Conservation (phyloP, 2,113 vertebrate genomes). For the Periophthalmus modestus region DNA sequence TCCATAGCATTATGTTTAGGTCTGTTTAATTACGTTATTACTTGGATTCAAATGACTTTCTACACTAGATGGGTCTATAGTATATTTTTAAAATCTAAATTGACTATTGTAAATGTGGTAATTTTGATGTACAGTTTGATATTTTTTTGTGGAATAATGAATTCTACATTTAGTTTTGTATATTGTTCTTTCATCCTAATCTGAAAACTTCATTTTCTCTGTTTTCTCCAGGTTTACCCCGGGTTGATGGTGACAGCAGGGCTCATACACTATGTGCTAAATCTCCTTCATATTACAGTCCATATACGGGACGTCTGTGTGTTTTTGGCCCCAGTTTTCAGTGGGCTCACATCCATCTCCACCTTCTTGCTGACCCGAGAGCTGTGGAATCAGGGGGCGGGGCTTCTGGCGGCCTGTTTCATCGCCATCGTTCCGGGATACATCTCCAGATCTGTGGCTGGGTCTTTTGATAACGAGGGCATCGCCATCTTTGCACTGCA, state of each 20-base stretch:
- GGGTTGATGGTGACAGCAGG: conserved; percentile 97
- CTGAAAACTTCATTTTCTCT: not conserved
- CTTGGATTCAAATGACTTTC: not conserved
- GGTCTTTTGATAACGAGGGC: conserved; percentile 97
- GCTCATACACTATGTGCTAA: conserved; percentile 95
- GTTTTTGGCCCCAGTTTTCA: conserved; percentile 94
- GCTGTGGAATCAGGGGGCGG: conserved; percentile 96
- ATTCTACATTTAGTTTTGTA: not conserved
- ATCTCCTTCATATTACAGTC: conserved; percentile 91
- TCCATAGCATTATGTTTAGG: not conserved
- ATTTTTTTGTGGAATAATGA: not conserved
- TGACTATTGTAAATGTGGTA: not conserved
- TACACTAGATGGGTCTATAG: not conserved
- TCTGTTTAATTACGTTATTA: not conserved
- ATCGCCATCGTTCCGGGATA: conserved; percentile 96
- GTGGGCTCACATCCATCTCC: conserved; percentile 94
- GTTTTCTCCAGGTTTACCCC: conserved; percentile 85
- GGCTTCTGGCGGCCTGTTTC: conserved; percentile 93
- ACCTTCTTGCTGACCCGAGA: conserved; percentile 94
- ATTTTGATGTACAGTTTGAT: not conserved
- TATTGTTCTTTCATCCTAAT: not conserved
- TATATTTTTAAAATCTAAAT: not conserved
- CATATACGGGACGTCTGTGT: conserved; percentile 97
- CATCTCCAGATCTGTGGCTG: conserved; percentile 95
- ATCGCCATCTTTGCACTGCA: conserved; percentile 98